Percentiles rank a stretch among this genome's conserved stretches.
Conservation (phyloP, 2,797 vertebrate genomes). For the Epinephelus awoara region DNA sequence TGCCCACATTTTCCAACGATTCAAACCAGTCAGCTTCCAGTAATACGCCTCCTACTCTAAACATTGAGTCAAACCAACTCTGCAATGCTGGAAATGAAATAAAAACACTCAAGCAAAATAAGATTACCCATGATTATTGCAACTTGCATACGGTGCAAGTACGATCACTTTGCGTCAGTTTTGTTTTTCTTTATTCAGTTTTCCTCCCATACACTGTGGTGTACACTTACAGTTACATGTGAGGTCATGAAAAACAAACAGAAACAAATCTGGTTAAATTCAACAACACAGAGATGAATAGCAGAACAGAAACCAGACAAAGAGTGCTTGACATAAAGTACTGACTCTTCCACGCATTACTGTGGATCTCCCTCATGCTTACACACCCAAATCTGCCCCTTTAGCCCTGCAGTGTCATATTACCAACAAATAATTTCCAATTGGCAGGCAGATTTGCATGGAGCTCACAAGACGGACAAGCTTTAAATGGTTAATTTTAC, state of each 20-base stretch:
- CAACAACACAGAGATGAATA: constrained; percentile 5
- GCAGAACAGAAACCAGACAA: constrained; percentile 15
- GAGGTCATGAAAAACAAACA: constrained; percentile 51
- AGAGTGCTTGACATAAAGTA: not conserved
- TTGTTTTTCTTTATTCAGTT: constrained; percentile 19
- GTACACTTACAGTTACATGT: constrained; percentile 15
- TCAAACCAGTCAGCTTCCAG: constrained; percentile 52
- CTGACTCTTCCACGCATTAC: constrained; percentile 29
- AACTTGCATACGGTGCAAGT: constrained; percentile 13
- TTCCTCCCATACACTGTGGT: not conserved
- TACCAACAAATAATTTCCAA: constrained; percentile 57
- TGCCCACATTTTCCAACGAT: constrained; percentile 60
- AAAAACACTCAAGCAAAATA: constrained; percentile 40
- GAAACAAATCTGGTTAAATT: constrained; percentile 38
- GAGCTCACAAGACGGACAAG: constrained; percentile 68
- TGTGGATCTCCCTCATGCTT: constrained; percentile 16
- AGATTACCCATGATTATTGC: constrained; percentile 23
- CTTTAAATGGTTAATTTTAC: constrained; percentile 70
- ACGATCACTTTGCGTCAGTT: not conserved
- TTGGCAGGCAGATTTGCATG: constrained; percentile 69
- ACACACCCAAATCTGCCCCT: constrained; percentile 38
- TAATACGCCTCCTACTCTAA: constrained; percentile 42
- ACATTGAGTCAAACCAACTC: constrained; percentile 48
- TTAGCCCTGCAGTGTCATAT: constrained; percentile 50
- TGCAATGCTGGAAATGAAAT: constrained; percentile 35